phyloP scores from a whole-genome alignment of 2,797 vertebrate species.

The Acrocephalus scirpaceus region DNA sequence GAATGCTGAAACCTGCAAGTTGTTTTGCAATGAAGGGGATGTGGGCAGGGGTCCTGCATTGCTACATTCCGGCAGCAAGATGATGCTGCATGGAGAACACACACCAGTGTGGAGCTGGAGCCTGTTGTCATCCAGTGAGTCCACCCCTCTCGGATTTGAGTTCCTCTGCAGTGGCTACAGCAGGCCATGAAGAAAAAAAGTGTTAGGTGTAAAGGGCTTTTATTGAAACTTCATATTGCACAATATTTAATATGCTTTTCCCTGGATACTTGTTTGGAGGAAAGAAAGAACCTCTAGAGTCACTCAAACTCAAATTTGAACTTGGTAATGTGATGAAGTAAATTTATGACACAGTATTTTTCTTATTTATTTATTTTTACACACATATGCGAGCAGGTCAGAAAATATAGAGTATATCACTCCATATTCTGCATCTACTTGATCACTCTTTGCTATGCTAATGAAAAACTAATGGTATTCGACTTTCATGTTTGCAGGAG shows the following conservation, averaged over 20 bases:
- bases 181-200: not conserved
- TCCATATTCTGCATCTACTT: not conserved
- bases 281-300: not conserved
- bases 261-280: not conserved
- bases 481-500: not conserved
- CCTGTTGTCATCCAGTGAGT: not conserved
- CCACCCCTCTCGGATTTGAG: not conserved
- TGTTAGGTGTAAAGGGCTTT: not conserved
- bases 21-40: not conserved
- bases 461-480: not conserved
- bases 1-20: rapidly evolving
- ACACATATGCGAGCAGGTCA: rapidly evolving
- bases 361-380: not conserved
- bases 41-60: rapidly evolving
- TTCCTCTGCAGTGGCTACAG: not conserved
- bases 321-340: not conserved
- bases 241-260: not conserved
- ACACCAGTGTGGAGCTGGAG: not conserved
- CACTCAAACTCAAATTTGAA: not conserved
- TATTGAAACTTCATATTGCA: not conserved
- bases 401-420: not conserved
- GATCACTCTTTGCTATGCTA: not conserved
- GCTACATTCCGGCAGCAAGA: rapidly evolving
- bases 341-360: not conserved
- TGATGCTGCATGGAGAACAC: not conserved